These are phyloP conservation scores for Pristionchus exspectatus DNA, from an alignment of 2,888 invertebrate genomes.

Conservation along the genomic window DNA sequence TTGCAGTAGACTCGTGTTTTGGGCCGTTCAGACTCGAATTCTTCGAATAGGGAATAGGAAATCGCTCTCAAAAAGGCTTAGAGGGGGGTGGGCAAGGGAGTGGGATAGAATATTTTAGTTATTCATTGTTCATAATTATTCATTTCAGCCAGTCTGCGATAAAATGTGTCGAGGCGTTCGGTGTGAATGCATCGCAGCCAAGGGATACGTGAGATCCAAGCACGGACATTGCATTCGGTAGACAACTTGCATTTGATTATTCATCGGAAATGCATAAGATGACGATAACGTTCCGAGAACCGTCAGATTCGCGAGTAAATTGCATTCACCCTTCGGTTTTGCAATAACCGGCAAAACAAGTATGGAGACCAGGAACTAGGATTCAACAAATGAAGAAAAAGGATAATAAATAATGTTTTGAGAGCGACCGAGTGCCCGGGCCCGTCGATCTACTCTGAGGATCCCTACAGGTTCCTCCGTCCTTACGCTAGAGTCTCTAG, in stretches of 20 bases:
- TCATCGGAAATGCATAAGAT: too few species aligned
- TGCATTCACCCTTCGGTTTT: too few species aligned
- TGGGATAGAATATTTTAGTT: too few species aligned
- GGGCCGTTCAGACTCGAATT: not conserved
- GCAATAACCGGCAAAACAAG: too few species aligned
- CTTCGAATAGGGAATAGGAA: too few species aligned
- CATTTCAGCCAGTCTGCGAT: constrained; percentile 50
- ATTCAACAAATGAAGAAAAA: not conserved
- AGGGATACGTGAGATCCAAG: constrained; percentile 50
- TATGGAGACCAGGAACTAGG: too few species aligned
- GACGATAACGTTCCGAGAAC: too few species aligned
- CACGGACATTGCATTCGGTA: constrained; percentile 55
- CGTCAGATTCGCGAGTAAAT: too few species aligned
- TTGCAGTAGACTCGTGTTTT: not conserved
- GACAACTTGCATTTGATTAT: not conserved
- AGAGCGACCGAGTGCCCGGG: constrained; percentile 51
- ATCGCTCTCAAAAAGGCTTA: not conserved
- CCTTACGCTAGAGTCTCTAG: constrained; percentile 47
- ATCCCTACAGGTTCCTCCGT: constrained; percentile 51
- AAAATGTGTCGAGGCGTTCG: constrained; percentile 18
- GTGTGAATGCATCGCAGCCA: constrained; percentile 51
- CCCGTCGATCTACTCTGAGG: constrained; percentile 52
- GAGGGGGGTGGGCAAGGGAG: too few species aligned
- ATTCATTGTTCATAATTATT: not conserved
- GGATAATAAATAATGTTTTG: not conserved